A percentile compares a stretch with the other conserved stretches of the same genome.
Conservation (phyloP, 2,888 invertebrate genomes). For the Dynastes tityus region DNA sequence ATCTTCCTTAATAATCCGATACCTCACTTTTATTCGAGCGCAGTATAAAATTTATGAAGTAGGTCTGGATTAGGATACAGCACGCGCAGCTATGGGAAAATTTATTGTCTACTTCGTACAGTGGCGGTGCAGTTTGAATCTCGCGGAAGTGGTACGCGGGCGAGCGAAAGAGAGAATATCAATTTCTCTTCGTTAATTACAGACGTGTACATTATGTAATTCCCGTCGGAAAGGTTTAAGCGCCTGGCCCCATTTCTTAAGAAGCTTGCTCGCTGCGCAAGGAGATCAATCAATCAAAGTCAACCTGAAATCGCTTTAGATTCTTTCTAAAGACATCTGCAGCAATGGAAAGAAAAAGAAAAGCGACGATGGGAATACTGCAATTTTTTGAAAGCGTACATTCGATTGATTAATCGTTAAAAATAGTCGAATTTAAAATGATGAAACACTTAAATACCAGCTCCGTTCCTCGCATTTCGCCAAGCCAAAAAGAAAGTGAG, state of each 20-base stretch:
- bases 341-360: neutral
- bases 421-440: slow-evolving; percentile 28
- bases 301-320: slow-evolving; percentile 33
- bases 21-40: slow-evolving; percentile 23
- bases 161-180: neutral
- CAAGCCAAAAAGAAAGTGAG: too few relatives aligned
- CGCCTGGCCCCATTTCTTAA: neutral
- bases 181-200: slow-evolving; percentile 44
- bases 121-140: neutral
- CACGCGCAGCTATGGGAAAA: slow-evolving; percentile 14
- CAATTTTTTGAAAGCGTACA: slow-evolving; percentile 23
- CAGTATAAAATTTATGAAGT: slow-evolving; percentile 27
- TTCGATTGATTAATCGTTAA: slow-evolving; percentile 31
- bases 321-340: slow-evolving; percentile 30
- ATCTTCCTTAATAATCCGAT: slow-evolving; percentile 37
- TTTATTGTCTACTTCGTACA: slow-evolving; percentile 21
- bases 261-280: slow-evolving; percentile 19
- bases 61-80: slow-evolving; percentile 30
- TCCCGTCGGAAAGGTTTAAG: slow-evolving; percentile 12
- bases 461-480: too few relatives aligned
- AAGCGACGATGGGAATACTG: slow-evolving; percentile 13
- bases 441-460: slow-evolving; percentile 9
- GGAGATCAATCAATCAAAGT: slow-evolving; percentile 38
- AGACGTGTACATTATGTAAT: slow-evolving; percentile 31
- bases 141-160: neutral